A percentile compares a stretch with the other conserved stretches of the same genome.
These are phyloP conservation scores for Hyalella azteca DNA, from an alignment of 2,888 invertebrate species.

Conservation along the genomic window DNA sequence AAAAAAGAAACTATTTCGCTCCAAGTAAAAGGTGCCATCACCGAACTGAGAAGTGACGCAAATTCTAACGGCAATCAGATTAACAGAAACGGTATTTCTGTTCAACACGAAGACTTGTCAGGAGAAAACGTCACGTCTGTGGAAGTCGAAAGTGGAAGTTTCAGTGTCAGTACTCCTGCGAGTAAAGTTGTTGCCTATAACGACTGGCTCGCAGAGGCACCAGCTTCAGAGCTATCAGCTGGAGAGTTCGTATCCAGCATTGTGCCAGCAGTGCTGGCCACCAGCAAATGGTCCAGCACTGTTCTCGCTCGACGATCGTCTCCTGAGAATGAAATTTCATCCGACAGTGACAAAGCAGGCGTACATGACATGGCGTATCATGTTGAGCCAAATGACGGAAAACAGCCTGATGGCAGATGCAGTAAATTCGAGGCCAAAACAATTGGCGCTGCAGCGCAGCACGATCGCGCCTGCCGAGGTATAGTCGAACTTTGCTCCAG, in stretches of 20 bases:
- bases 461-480: not conserved
- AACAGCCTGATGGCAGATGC: no score
- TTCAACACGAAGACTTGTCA: not conserved
- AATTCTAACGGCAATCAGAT: not conserved
- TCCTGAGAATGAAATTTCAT: conserved; percentile 1
- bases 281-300: conserved; percentile 13
- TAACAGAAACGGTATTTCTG: not conserved
- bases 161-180: not conserved
- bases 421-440: no score
- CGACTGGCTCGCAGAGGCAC: conserved; percentile 1
- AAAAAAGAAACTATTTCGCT: not conserved
- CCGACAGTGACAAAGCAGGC: no score
- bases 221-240: not conserved
- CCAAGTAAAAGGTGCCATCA: not conserved
- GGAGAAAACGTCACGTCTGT: not conserved
- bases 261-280: not conserved
- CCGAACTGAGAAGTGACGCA: not conserved
- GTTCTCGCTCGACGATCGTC: not conserved
- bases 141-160: not conserved
- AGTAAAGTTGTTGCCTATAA: not conserved
- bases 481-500: not conserved
- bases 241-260: conserved; percentile 3
- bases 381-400: no score
- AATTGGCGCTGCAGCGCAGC: no score
- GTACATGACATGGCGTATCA: no score